Conservation (phyloP, 1,140 invertebrate species). For the Procambarus virginalis region DNA sequence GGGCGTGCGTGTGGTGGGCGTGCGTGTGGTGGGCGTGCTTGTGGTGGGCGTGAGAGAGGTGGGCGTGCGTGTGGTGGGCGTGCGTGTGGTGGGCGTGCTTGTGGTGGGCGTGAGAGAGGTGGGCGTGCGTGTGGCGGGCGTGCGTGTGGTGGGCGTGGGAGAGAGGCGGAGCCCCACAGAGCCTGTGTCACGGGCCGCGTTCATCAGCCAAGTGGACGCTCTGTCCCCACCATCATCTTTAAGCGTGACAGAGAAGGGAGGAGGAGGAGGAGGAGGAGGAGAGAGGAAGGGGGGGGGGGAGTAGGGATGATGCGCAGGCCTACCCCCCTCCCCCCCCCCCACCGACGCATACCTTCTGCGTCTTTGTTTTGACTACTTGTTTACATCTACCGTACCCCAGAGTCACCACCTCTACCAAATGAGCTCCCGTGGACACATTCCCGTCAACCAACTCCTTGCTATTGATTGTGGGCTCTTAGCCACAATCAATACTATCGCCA, state of each 20-base stretch:
- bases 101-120: no score
- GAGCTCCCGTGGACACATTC: not conserved
- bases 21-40: no score
- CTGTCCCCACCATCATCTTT: conserved; percentile 2
- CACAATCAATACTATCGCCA: conserved; percentile 30
- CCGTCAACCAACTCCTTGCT: conserved; percentile 6
- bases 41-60: not conserved
- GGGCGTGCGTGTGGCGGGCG: not conserved
- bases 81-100: no score
- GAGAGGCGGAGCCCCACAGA: not conserved
- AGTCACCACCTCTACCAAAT: not conserved
- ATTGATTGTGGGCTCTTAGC: conserved; percentile 16
- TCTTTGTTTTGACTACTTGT: not conserved
- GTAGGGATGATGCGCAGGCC: not conserved
- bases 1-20: no score
- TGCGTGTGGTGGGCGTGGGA: not conserved
- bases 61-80: no score
- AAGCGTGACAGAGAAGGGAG: not conserved
- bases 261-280: not conserved
- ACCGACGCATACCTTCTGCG: not conserved
- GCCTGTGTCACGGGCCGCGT: not conserved
- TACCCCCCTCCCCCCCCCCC: not conserved
- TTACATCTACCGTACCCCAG: no score
- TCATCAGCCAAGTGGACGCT: not conserved
- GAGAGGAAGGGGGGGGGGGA: no score